Base-by-base conservation (phyloP, 2,888 invertebrate genomes). In the Papilio demoleus region DNA sequence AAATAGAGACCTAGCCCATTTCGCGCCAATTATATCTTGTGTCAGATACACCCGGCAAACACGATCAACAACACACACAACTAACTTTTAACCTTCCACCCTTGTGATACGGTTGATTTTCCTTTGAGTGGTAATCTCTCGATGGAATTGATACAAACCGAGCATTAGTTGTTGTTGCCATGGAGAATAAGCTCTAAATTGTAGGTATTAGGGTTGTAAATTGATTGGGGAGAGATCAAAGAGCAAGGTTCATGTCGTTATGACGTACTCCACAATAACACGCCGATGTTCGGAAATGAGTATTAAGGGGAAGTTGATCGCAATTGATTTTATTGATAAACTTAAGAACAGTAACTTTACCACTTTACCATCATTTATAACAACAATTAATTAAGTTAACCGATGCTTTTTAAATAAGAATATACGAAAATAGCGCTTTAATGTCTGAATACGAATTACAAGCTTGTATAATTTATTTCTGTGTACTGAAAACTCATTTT, bases 1-100 rank as follows among this genome's bases (percentile, higher is more conserved):
- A 81, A 77, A 79, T 82, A 83, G 82, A 71, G 79, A 76, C 60
- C 75, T 76, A 83, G 84, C 84, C 87, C 89, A 88, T 90, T 90
- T 88, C 88, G 83, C 88, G 86, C 85, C 90, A 91, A 90, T 91
- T 90, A 90, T 87, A 86, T 79, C 86, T 82, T 79, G 81, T 86
- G 88, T 88, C 88, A 89, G 84, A 87, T 79, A 86, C 88, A 88
- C 82, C 81, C 84, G 81, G 78, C 74, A 77, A 80, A 73, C 70
- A 72, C 71, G 40, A 69, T 69, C 63, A 71, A 67, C 67, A 71
- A 47, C 1, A n/a, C 38, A n/a, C 36, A 47, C 36, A 45, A 17
- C 4, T 22, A 11, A 59, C 31, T n/a, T 19, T 61, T 12, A 53
- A 68, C 70, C 47, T 31, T 71, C 42, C 22, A 0, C 0, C n/a